Percentiles rank a stretch among this genome's conserved stretches.
Conservation (phyloP, 2,113 vertebrate genomes). For the Varanus salvator region DNA sequence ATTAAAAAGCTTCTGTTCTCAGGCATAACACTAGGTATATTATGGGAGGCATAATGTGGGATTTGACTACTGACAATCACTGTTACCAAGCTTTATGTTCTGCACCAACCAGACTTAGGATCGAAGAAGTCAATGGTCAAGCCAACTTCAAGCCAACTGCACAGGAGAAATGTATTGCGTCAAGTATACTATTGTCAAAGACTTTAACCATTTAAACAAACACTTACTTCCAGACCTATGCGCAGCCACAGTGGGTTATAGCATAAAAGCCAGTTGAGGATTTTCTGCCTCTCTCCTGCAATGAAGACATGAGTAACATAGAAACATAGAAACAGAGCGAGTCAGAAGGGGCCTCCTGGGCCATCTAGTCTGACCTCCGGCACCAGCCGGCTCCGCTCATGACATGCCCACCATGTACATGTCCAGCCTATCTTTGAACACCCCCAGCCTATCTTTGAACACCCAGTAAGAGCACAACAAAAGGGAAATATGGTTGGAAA, state of each 20-base stretch:
- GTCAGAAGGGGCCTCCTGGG: too few relatives aligned
- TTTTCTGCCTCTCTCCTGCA: conserved; percentile 91
- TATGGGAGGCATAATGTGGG: not conserved
- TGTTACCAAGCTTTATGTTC: not conserved
- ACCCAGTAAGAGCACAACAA: not conserved
- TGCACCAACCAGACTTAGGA: not conserved
- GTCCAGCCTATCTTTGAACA: too few relatives aligned
- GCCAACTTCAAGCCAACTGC: not conserved
- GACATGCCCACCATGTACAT: too few relatives aligned
- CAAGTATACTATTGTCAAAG: not conserved
- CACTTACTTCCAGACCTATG: conserved; percentile 92
- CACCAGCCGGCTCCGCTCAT: too few relatives aligned
- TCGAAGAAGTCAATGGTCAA: not conserved
- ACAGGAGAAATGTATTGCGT: not conserved
- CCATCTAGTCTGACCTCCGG: too few relatives aligned
- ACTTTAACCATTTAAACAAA: conserved; percentile 5
- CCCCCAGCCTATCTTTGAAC: too few relatives aligned
- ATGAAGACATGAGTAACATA: conserved; percentile 7
- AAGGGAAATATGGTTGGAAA: not conserved
- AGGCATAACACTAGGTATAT: not conserved
- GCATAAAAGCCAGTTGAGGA: conserved; percentile 92
- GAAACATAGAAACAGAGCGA: too few relatives aligned
- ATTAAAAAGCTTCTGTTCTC: not conserved
- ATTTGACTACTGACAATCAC: not conserved
- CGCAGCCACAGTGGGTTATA: conserved; percentile 97